These are phyloP conservation scores for Electrophaes corylata DNA, from an alignment of 2,888 invertebrate species.

Conservation along the genomic window DNA sequence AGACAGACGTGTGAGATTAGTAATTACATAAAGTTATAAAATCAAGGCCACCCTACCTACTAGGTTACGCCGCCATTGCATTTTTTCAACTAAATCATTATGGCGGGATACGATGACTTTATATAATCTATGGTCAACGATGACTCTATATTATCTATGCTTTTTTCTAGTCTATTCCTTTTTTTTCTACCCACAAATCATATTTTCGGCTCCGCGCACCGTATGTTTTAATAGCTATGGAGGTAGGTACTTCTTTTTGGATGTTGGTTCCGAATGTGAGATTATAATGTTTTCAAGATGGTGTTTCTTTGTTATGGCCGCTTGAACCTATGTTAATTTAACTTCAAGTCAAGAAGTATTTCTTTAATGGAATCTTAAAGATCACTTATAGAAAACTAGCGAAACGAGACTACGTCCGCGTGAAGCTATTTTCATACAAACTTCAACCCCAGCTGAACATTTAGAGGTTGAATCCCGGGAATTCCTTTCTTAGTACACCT, in stretches of 20 bases:
- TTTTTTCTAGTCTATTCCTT: slow-evolving; percentile 37
- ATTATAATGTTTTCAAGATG: slow-evolving; percentile 23
- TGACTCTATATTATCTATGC: slow-evolving; percentile 79
- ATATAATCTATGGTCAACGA: slow-evolving; percentile 77
- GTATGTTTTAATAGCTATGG: background rate
- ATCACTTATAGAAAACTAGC: no score
- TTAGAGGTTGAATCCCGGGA: no score
- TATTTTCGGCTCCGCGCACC: slow-evolving; percentile 21
- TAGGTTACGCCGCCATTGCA: slow-evolving; percentile 61
- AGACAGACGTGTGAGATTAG: no score
- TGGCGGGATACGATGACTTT: slow-evolving; percentile 77
- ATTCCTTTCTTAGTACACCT: no score
- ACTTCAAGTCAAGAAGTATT: no score
- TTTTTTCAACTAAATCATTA: slow-evolving; percentile 60
- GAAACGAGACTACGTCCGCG: no score
- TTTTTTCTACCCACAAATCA: slow-evolving; percentile 54
- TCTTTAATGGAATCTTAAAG: no score
- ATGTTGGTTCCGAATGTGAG: background rate
- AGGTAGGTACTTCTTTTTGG: background rate
- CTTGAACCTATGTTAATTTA: no score
- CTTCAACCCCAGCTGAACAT: no score
- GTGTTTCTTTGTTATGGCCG: background rate
- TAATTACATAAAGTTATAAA: slow-evolving; percentile 7
- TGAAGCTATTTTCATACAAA: no score
- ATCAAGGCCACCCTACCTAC: slow-evolving; percentile 54